Base-by-base conservation (phyloP, 2,888 invertebrate genomes). In the Colostygia pectinataria region DNA sequence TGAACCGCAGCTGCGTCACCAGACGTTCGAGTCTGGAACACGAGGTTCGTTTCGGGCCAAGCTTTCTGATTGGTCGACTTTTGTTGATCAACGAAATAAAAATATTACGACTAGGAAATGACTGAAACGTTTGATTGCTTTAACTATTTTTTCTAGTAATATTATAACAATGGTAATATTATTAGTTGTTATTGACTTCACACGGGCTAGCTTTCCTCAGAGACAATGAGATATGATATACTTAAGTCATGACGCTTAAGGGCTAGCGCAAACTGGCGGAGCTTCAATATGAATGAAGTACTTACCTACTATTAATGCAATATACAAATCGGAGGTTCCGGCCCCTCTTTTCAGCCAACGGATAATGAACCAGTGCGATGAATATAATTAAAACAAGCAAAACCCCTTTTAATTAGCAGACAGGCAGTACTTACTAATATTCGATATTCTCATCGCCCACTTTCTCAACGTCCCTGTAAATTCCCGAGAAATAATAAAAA, bases 11-110 rank as follows among this genome's bases (percentile, higher is more conserved):
- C 68, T 86, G 91, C 53, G 92, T 91, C 57, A 93, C 90, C 60
- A 92, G 89, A 66, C 90, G 91, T 71, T 92, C 92, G 70, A 92
- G 84, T 83, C 92, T 92, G 84, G 50, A 83, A 83, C 61, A 74
- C 71, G 75, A 70, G 58, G 63, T 66, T 65, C 72, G 48, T 66
- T 77, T 77, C 69, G 67, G 52, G 54, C 53, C 46, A 47, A 39
- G 51, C 15, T 49, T 9, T 42, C 48, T 51, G 32, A 29, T 38
- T 29, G 23, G 49, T 48, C 55, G 51, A 62, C 53, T 51, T 54
- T 54, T 54, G 56, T 56, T 59, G 60, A 59, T 59, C 62, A 51
- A 53, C 53, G n/a, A 27, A 37, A 14, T 39, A 12, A 8, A n/a
- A n/a, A n/a, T n/a, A n/a, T n/a, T n/a, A n/a, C n/a, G n/a, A n/a